Evolutionary conservation across 2,888 invertebrate genomes (phyloP), one percentile per base, ranked within the genome.

Genomic region (Seira musarum): DNA sequence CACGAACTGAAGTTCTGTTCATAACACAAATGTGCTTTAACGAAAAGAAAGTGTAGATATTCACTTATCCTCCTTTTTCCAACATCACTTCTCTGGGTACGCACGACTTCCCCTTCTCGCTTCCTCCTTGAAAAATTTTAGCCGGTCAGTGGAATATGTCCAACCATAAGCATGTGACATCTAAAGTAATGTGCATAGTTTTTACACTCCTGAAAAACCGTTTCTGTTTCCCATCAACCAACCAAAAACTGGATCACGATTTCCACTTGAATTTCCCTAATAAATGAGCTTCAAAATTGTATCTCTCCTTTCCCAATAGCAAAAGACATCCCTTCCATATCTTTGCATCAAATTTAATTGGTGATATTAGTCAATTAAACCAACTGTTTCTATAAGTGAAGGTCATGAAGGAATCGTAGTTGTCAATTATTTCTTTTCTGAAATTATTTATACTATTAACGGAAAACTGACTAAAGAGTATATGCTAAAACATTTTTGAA

Each of bases 61-160:
- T n/a, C 49, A 49, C 49, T 49, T 15, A 49, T 49, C 17, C 49
- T 49, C 15, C 49, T 15, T 8, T 49, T 49, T 49, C 49, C 49
- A 15, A n/a, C 13, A 49, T 15, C 49, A 2, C 2, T 49, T n/a
- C 49, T 49, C 49, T 13, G 6, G 3, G 15, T n/a, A 49, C 49
- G 49, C 49, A 49, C 49, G 49, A 49, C 49, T 49, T 49, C 49
- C 49, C 15, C 49, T 49, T 49, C 49, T n/a, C 49, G 13, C 17
- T 49, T n/a, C 49, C 17, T 49, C 49, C 15, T 15, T 49, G 49
- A 2, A 49, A 49, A 49, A 49, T 49, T 49, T 8, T 49, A 13
- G 49, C 15, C 13, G 40, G 6, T n/a, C 15, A 8, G 49, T 49
- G 49, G 49, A n/a, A 49, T 49, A 13, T 49, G 13, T 49, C 15